These are phyloP conservation scores for Chrysopa pallens DNA, from an alignment of 1,140 invertebrate genomes.

Conservation along the genomic window DNA sequence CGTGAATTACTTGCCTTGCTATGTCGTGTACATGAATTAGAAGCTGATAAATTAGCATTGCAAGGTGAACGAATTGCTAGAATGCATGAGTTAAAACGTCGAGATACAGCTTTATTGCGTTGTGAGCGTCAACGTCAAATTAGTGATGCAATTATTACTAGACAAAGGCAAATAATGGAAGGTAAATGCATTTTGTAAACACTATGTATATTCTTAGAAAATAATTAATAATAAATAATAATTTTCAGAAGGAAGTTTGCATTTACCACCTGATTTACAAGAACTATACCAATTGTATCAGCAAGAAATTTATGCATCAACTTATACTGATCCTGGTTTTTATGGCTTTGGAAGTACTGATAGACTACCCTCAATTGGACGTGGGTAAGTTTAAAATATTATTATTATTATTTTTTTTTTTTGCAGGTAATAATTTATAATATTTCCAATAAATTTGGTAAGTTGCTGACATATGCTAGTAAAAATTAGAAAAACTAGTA, in stretches of 20 bases:
- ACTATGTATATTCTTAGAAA: background rate
- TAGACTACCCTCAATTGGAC: conserved; percentile 26
- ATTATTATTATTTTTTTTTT: too few species aligned
- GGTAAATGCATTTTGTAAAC: conserved; percentile 28
- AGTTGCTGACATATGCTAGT: too few species aligned
- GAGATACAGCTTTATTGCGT: conserved; percentile 66
- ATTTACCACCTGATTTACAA: conserved; percentile 56
- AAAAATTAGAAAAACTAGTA: too few species aligned
- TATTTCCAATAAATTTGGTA: too few species aligned
- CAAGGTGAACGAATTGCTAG: conserved; percentile 69
- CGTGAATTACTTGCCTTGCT: conserved; percentile 67
- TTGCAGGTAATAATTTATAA: too few species aligned
- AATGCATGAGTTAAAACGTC: conserved; percentile 65
- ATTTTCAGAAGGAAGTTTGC: conserved; percentile 38
- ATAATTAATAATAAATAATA: background rate
- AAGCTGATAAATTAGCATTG: conserved; percentile 80
- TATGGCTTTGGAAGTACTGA: conserved; percentile 26
- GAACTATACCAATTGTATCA: conserved; percentile 76
- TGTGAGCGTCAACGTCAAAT: conserved; percentile 68
- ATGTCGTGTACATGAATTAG: conserved; percentile 75
- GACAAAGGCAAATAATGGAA: conserved; percentile 73
- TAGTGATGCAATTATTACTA: conserved; percentile 80
- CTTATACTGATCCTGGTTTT: conserved; percentile 36
- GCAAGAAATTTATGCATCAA: conserved; percentile 61
- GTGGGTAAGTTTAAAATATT: conserved; percentile 18